Base-by-base conservation (phyloP, 2,113 vertebrate species). In the Romanogobio albipinnatus region DNA sequence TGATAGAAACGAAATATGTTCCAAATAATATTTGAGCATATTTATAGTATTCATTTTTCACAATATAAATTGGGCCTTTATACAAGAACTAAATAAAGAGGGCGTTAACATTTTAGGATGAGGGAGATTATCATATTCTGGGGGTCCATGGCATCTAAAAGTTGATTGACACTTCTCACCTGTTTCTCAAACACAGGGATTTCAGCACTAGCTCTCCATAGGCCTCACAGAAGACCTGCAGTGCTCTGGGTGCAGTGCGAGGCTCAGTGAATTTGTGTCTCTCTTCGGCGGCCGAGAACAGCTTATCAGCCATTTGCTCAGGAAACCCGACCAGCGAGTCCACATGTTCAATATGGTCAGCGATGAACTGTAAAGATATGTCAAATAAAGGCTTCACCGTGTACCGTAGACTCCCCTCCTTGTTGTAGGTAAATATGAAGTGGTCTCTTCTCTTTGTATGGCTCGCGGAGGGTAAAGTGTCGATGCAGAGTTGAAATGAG, bases 261-360 rank as follows among this genome's bases (percentile, higher is more conserved):
- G 95, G 93, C 74, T 97, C 95, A 17, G 93, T 89, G 90, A 99
- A 99, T 47, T 96, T 96, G 11, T 95, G 96, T 61, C 96, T 96
- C 86, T 96, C 95, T 84, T 98, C 97, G 17, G 96, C 96, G 2
- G 96, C 96, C 71, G 94, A 94, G 81, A 99, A 99, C 5, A 99
- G 95, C 87, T 93, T 96, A 86, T 97, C 96, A 9, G 96, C 98
- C 88, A 99, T 96, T 93, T 98, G 97, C 82, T 99, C 98, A 2
- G 98, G 98, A 88, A 99, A 99, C 75, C 96, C 97, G 70, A 96
- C 93, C 86, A 99, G 91, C 0, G 98, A 99, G 87, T 99, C 98
- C 71, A 99, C 93, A 84, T 96, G 95, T 82, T 98, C 95, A 24
- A 99, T 95, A 13, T 98, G 97, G 90, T 97, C 96, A 47, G 96